phyloP scores from a whole-genome alignment of 2,797 vertebrate species.

The Podarcis lilfordi region DNA sequence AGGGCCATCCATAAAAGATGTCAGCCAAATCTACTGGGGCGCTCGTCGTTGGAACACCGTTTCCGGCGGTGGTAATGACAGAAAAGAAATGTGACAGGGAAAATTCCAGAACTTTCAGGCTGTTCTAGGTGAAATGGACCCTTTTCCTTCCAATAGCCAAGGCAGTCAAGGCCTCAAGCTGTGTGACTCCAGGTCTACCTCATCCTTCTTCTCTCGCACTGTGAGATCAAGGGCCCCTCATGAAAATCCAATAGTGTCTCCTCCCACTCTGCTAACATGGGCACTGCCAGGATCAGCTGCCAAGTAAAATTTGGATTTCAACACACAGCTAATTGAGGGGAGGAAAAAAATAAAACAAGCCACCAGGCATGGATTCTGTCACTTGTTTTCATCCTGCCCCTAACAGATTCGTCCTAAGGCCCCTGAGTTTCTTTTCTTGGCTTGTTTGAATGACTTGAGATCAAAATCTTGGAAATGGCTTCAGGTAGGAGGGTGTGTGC shows the following conservation, averaged over 20 bases:
- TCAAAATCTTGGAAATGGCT: not conserved
- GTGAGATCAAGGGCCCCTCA: not conserved
- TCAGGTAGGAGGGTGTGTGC: not conserved
- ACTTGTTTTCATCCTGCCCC: not conserved
- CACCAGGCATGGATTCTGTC: not conserved
- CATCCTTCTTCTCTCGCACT: not conserved
- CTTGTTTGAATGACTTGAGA: not conserved
- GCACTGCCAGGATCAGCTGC: not conserved
- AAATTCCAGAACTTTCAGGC: not conserved
- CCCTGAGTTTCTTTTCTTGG: not conserved
- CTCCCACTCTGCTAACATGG: not conserved
- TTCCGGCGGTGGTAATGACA: not conserved
- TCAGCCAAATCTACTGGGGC: slow-evolving; percentile 28
- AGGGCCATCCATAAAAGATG: slow-evolving; percentile 74
- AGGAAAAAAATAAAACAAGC: not conserved
- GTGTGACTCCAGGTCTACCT: not conserved
- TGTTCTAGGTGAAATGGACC: not conserved
- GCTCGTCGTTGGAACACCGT: not conserved
- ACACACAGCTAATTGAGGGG: not conserved
- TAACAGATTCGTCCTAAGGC: not conserved
- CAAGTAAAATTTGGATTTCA: not conserved
- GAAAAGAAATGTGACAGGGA: not conserved
- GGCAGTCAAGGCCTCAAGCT: not conserved
- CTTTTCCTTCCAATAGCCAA: not conserved
- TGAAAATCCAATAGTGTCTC: not conserved